These are phyloP conservation scores for Pampusana beccarii DNA, from an alignment of 2,113 vertebrate species.

Conservation along the genomic window DNA sequence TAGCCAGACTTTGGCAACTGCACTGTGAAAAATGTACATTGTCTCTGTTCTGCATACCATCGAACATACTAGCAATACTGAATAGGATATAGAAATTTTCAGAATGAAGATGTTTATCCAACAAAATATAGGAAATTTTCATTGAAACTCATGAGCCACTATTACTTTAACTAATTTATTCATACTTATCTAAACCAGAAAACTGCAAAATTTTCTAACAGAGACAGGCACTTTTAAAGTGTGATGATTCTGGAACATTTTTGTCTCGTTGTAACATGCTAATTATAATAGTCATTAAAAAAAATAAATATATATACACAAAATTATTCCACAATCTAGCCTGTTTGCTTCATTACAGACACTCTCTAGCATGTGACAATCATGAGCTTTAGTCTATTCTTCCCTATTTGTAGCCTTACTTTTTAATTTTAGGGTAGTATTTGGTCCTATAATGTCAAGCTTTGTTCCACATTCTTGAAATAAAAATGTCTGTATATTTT, in stretches of 20 bases:
- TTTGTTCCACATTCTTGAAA: not conserved
- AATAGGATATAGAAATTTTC: not conserved
- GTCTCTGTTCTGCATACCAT: not conserved
- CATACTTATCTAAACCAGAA: not conserved
- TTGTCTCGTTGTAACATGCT: not conserved
- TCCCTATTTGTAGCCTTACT: not conserved
- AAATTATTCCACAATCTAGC: not conserved
- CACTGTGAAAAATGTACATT: not conserved
- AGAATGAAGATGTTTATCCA: not conserved
- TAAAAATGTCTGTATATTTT: not conserved
- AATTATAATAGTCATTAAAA: not conserved
- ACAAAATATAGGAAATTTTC: not conserved
- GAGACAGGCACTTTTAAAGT: not conserved
- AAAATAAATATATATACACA: not conserved
- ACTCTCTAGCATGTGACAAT: no score
- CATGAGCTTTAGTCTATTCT: not conserved
- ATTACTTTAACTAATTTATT: not conserved
- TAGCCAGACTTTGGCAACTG: not conserved
- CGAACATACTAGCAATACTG: not conserved
- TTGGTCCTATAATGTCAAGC: not conserved
- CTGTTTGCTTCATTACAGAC: not conserved
- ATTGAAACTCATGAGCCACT: not conserved
- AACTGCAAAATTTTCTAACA: not conserved
- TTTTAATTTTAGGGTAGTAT: not conserved
- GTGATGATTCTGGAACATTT: not conserved